phyloP scores from a whole-genome alignment of 2,888 invertebrate genomes.

The Baccha elongata region DNA sequence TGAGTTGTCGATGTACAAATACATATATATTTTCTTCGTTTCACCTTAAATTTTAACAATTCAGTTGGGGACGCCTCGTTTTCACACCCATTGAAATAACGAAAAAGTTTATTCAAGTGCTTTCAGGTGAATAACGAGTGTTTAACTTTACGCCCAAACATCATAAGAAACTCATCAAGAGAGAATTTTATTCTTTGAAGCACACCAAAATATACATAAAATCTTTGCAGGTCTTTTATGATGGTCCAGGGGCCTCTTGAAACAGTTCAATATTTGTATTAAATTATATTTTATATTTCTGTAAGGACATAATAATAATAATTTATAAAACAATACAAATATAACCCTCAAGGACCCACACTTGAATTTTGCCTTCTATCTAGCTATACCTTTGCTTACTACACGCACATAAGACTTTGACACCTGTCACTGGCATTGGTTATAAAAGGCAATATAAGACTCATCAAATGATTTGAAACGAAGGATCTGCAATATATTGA shows the following conservation, averaged over 20 bases:
- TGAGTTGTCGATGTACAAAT: constrained; percentile 38
- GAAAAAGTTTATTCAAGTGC: constrained; percentile 63
- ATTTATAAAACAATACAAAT: constrained; percentile 42
- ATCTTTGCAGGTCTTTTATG: not conserved
- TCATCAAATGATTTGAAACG: constrained; percentile 54
- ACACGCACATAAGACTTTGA: constrained; percentile 31
- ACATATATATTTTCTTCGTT: too few relatives aligned
- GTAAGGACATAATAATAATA: constrained; percentile 26
- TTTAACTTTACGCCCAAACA: constrained; percentile 64
- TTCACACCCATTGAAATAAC: constrained; percentile 45
- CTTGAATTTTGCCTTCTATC: constrained; percentile 27
- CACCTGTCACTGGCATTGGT: constrained; percentile 51
- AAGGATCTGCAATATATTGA: constrained; percentile 60
- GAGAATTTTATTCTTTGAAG: constrained; percentile 25
- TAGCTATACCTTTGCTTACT: constrained; percentile 17
- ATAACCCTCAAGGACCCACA: constrained; percentile 36
- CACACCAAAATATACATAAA: constrained; percentile 27
- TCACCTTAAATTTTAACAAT: constrained; percentile 51
- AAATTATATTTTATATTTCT: constrained; percentile 29
- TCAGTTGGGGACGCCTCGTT: constrained; percentile 58
- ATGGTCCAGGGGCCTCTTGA: not conserved
- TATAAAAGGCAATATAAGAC: constrained; percentile 38
- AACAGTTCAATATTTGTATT: constrained; percentile 12
- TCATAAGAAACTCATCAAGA: constrained; percentile 64
- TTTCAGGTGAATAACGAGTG: constrained; percentile 66